Percentiles rank a stretch among this genome's conserved stretches.
phyloP scores from a whole-genome alignment of 2,113 vertebrate species.

The Columbina picui region DNA sequence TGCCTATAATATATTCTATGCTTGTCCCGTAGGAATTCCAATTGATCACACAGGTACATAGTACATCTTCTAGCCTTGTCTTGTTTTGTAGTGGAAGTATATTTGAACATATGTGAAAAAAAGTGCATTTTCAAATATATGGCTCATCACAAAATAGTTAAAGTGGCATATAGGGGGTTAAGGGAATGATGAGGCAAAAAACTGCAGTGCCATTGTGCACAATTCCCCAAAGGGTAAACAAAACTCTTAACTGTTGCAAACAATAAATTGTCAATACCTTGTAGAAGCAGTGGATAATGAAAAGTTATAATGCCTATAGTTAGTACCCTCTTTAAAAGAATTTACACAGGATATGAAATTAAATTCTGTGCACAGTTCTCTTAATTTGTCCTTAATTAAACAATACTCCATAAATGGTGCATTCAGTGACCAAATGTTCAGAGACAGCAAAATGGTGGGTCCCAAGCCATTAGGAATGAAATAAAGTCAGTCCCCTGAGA shows the following conservation, averaged over 20 bases:
- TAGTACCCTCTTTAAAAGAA: conserved; percentile 91
- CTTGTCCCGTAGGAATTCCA: background rate
- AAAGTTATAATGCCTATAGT: conserved; percentile 93
- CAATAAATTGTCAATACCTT: conserved; percentile 82
- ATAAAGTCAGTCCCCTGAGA: conserved; percentile 86
- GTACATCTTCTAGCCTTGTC: background rate
- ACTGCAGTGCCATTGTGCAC: conserved; percentile 70
- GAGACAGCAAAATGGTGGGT: conserved; percentile 85
- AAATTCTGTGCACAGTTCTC: conserved; percentile 92
- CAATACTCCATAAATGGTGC: conserved; percentile 93
- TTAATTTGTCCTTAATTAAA: conserved; percentile 98
- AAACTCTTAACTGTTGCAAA: conserved; percentile 81
- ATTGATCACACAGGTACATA: background rate
- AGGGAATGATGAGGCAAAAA: conserved; percentile 65
- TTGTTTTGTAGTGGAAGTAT: background rate
- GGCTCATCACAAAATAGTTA: background rate
- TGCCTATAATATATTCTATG: background rate
- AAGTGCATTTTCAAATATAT: background rate
- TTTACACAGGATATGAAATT: conserved; percentile 90
- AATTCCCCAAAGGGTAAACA: conserved; percentile 82
- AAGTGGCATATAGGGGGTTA: conserved; percentile 66
- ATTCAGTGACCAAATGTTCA: conserved; percentile 94
- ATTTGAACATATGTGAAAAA: background rate
- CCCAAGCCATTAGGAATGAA: conserved; percentile 88
- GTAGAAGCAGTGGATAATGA: conserved; percentile 90